Evolutionary conservation across 2,113 vertebrate genomes (phyloP).

Genomic region (Ammodytes dubius): DNA sequence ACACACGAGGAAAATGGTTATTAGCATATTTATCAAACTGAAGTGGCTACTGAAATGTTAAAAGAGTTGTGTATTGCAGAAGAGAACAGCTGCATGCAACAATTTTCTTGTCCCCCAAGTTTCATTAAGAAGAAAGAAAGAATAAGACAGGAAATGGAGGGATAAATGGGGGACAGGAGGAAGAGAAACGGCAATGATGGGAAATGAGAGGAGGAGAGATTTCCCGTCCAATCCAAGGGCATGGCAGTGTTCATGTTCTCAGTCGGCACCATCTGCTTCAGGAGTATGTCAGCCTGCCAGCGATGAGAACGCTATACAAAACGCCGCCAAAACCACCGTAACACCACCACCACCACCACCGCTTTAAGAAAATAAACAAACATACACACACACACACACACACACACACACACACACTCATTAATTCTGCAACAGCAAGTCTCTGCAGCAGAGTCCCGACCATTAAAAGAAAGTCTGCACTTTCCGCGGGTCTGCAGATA

Average conservation of each 20-base stretch:
- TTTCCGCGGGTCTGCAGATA: constrained; percentile 48
- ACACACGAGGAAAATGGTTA: background rate
- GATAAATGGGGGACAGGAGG: constrained; percentile 1
- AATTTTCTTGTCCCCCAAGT: background rate
- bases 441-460: constrained; percentile 44
- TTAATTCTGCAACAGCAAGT: constrained; percentile 54
- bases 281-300: constrained; percentile 68
- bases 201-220: constrained; percentile 38
- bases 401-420: constrained; percentile 11
- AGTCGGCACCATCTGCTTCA: constrained; percentile 75
- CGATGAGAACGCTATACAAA: constrained; percentile 30
- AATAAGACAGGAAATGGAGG: background rate
- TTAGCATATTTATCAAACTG: constrained; percentile 10
- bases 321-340: constrained; percentile 50
- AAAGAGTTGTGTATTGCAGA: background rate
- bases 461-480: constrained; percentile 48
- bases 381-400: constrained; percentile 16
- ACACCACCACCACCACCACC: constrained; percentile 18
- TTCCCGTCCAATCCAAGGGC: constrained; percentile 67
- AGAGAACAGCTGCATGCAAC: background rate
- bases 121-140: background rate
- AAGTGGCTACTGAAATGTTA: background rate
- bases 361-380: constrained; percentile 26
- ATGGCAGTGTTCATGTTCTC: constrained; percentile 65
- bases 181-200: constrained; percentile 18